Conservation (phyloP, 2,113 vertebrate species). For the Galeopterus variegatus region DNA sequence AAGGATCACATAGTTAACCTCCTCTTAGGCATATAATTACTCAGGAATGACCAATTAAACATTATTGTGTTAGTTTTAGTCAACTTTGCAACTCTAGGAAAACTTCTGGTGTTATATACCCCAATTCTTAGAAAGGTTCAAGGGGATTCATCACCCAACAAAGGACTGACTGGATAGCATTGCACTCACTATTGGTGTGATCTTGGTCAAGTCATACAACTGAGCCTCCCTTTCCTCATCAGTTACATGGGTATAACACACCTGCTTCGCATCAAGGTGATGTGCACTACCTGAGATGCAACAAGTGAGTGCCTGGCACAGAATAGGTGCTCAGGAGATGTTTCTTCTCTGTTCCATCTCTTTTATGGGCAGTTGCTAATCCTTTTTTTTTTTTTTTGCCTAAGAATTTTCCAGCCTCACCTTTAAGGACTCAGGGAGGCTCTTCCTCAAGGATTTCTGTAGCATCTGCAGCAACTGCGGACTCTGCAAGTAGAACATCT, state of each 20-base stretch:
- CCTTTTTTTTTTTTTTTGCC: too few species aligned
- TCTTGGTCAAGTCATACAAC: background rate
- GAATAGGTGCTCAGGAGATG: background rate
- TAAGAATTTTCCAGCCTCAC: background rate
- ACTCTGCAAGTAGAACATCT: constrained; percentile 63
- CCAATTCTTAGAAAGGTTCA: background rate
- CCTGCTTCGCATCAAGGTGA: background rate
- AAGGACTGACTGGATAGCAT: background rate
- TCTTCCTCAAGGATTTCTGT: constrained; percentile 59
- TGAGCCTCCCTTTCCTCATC: background rate
- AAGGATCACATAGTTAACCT: background rate
- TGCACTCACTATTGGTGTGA: background rate
- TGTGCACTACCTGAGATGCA: background rate
- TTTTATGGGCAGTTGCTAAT: background rate
- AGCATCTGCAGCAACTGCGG: constrained; percentile 62
- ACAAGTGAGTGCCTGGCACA: too few species aligned
- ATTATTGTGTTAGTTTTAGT: background rate
- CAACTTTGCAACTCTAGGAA: background rate
- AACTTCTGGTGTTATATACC: background rate
- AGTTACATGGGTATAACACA: background rate
- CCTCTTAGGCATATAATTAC: background rate
- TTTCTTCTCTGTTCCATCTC: background rate
- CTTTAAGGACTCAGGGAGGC: constrained; percentile 77
- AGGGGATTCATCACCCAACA: background rate
- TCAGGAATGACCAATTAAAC: constrained; percentile 51